Percentiles rank a stretch among this genome's conserved stretches.
Conservation (phyloP, 1,140 invertebrate genomes). For the Berghia stephanieae region DNA sequence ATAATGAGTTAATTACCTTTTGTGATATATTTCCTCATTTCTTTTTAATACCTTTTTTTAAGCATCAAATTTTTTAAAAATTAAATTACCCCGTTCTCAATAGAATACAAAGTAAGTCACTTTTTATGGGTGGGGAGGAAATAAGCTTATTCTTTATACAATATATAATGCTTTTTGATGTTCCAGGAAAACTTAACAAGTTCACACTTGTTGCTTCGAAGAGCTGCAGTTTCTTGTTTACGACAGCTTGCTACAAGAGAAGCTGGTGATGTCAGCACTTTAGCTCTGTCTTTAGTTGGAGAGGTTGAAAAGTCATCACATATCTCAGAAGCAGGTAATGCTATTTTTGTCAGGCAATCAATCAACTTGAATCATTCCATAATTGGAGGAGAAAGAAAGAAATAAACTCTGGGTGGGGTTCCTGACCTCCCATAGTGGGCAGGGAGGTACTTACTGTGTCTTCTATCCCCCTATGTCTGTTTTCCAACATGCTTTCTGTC, state of each 20-base stretch:
- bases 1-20: too few relatives aligned
- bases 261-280: slow-evolving; percentile 93
- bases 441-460: too few relatives aligned
- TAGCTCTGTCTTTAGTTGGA: slow-evolving; percentile 77
- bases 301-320: slow-evolving; percentile 39
- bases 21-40: too few relatives aligned
- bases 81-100: not conserved
- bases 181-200: slow-evolving; percentile 82
- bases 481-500: too few relatives aligned
- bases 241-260: slow-evolving; percentile 95
- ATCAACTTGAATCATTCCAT: too few relatives aligned
- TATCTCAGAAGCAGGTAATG: slow-evolving; percentile 25
- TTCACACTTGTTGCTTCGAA: slow-evolving; percentile 87
- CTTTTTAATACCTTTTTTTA: too few relatives aligned
- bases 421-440: too few relatives aligned
- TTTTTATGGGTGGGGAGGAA: too few relatives aligned
- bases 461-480: too few relatives aligned
- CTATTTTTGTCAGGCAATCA: not conserved
- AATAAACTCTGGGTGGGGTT: too few relatives aligned
- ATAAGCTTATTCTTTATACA: too few relatives aligned
- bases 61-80: not conserved
- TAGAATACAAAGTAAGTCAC: not conserved
- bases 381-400: too few relatives aligned
- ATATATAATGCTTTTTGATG: not conserved
- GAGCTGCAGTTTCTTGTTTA: slow-evolving; percentile 93